Conservation (phyloP, 2,113 vertebrate genomes). For the Atractosteus spatula region DNA sequence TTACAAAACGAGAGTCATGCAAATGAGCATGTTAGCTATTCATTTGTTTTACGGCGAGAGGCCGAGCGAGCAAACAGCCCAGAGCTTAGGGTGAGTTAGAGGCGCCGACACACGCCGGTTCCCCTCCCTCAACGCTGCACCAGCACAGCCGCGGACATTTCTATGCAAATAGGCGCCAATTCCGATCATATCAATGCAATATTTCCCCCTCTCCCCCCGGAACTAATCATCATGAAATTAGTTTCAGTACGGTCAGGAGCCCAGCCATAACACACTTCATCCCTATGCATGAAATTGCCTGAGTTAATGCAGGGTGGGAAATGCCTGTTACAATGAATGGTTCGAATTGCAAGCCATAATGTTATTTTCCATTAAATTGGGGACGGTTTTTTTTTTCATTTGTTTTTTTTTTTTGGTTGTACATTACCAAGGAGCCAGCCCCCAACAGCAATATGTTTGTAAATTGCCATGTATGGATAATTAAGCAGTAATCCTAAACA, state of each 20-base stretch:
- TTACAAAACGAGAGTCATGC: constrained; percentile 81
- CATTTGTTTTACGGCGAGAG: constrained; percentile 84
- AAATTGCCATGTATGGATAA: constrained; percentile 83
- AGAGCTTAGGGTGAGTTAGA: constrained; percentile 81
- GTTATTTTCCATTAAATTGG: constrained; percentile 87
- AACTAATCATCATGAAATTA: constrained; percentile 99
- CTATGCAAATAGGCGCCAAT: constrained; percentile 82
- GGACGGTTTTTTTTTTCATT: constrained; percentile 52
- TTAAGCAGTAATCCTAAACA: constrained; percentile 78
- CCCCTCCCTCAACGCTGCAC: not conserved
- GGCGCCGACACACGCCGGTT: constrained; percentile 69
- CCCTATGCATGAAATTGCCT: constrained; percentile 99
- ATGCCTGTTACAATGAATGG: constrained; percentile 88
- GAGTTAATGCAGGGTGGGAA: constrained; percentile 95
- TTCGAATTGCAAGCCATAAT: constrained; percentile 89
- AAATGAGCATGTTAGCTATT: constrained; percentile 91
- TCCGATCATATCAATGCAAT: constrained; percentile 75
- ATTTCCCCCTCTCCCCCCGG: constrained; percentile 66
- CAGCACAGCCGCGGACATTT: constrained; percentile 46
- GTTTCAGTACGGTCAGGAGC: constrained; percentile 95
- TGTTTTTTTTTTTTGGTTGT: constrained; percentile 13
- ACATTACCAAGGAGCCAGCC: constrained; percentile 66
- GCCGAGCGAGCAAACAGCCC: constrained; percentile 80
- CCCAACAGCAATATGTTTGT: constrained; percentile 85
- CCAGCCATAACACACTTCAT: constrained; percentile 94